A percentile compares a stretch with the other conserved stretches of the same genome.
Conservation (phyloP, 2,888 invertebrate species). For the Orthonychiurus folsomi region DNA sequence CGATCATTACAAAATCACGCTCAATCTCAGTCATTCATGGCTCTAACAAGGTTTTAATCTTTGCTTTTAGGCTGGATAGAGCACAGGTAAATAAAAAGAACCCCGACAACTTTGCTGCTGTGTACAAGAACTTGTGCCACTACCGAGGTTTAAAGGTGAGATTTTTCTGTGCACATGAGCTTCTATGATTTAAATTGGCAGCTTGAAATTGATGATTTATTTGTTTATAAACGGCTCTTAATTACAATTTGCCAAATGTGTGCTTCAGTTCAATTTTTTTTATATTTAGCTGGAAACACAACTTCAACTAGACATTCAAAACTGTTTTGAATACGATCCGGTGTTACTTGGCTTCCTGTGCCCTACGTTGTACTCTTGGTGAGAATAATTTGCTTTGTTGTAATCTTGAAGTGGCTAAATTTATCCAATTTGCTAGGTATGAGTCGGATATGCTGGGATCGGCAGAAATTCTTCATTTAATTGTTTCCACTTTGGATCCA, state of each 20-base stretch:
- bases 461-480: conserved; percentile 75
- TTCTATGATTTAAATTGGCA: neutral
- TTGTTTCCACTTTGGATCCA: conserved; percentile 84
- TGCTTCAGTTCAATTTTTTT: too few species aligned
- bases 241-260: too few species aligned
- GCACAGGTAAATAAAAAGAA: too few species aligned
- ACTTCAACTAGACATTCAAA: conserved; percentile 32
- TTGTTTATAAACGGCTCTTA: too few species aligned
- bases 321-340: conserved; percentile 38
- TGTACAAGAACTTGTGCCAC: conserved; percentile 35
- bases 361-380: conserved; percentile 34
- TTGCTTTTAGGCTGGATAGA: too few species aligned
- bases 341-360: conserved; percentile 31
- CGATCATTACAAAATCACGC: too few species aligned
- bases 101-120: neutral
- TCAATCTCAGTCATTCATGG: too few species aligned
- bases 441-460: too few species aligned
- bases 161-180: neutral
- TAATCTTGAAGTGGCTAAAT: too few species aligned
- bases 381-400: neutral
- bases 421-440: too few species aligned
- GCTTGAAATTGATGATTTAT: too few species aligned
- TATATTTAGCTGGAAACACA: conserved; percentile 26
- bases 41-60: too few species aligned
- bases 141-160: conserved; percentile 29